Percentiles rank a stretch among this genome's conserved stretches.
Conservation (phyloP, 2,888 invertebrate genomes). For the Drosophila setosimentum region DNA sequence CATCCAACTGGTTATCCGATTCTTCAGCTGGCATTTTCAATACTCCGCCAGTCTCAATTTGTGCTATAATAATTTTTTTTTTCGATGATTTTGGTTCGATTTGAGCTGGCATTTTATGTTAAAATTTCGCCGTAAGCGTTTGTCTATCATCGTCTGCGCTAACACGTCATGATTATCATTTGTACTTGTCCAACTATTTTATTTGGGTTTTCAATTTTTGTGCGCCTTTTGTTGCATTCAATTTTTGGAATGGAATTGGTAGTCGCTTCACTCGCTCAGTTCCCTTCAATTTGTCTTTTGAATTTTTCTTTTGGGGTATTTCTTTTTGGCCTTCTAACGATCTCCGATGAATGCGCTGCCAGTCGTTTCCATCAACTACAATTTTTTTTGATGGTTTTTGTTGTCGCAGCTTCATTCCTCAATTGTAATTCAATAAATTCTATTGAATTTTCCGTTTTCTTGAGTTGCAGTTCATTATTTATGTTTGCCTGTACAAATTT, state of each 20-base stretch:
- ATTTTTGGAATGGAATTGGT: slow-evolving; percentile 51
- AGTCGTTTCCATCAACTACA: slow-evolving; percentile 51
- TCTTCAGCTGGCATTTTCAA: slow-evolving; percentile 52
- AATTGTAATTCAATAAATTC: slow-evolving; percentile 51
- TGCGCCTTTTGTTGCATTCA: slow-evolving; percentile 28
- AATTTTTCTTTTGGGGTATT: not conserved
- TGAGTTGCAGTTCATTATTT: slow-evolving; percentile 20
- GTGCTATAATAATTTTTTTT: slow-evolving; percentile 46
- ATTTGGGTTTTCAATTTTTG: slow-evolving; percentile 13
- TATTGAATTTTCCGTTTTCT: slow-evolving; percentile 8
- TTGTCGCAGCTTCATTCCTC: slow-evolving; percentile 51
- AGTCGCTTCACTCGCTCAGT: not conserved
- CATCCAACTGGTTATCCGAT: slow-evolving; percentile 35
- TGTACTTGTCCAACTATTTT: slow-evolving; percentile 46
- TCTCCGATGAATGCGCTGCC: slow-evolving; percentile 36
- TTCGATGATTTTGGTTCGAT: slow-evolving; percentile 9
- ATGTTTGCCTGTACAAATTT: slow-evolving; percentile 11
- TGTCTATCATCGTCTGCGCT: slow-evolving; percentile 67
- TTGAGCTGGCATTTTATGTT: slow-evolving; percentile 58
- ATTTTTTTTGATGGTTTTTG: slow-evolving; percentile 20
- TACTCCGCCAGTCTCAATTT: slow-evolving; percentile 31
- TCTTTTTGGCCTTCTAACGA: slow-evolving; percentile 60
- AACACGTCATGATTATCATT: slow-evolving; percentile 60
- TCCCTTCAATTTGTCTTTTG: slow-evolving; percentile 16
- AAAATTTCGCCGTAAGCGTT: slow-evolving; percentile 67